Conservation (phyloP, 2,113 vertebrate genomes). For the Numida meleagris region DNA sequence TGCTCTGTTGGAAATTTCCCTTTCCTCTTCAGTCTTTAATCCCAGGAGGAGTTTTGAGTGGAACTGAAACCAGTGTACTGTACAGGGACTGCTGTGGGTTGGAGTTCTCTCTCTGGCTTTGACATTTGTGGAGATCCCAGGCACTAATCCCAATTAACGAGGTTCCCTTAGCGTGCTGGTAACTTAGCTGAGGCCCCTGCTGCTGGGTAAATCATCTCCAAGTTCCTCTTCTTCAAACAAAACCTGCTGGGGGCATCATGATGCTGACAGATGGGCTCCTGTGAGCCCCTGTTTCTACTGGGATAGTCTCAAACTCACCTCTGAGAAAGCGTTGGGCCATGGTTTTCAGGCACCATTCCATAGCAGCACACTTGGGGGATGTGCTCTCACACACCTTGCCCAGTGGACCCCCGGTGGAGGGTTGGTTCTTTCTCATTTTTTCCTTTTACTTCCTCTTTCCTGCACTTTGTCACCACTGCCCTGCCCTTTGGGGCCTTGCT, state of each 20-base stretch:
- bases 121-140: background rate
- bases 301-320: background rate
- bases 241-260: background rate
- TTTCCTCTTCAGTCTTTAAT: background rate
- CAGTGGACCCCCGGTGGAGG: background rate
- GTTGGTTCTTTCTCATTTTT: constrained; percentile 13
- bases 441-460: constrained; percentile 20
- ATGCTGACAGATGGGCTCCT: background rate
- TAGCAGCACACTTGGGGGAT: background rate
- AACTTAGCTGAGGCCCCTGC: background rate
- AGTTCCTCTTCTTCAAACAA: background rate
- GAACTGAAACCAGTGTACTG: background rate
- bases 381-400: background rate
- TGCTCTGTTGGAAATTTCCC: background rate
- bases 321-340: background rate
- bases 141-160: background rate
- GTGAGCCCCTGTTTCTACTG: background rate
- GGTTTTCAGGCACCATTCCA: background rate
- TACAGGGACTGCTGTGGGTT: background rate
- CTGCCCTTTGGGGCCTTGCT: background rate
- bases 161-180: background rate
- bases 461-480: background rate
- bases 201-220: background rate
- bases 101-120: background rate
- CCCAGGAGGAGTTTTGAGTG: background rate